Base-by-base conservation (phyloP, 2,888 invertebrate species). In the Limenitis camilla region DNA sequence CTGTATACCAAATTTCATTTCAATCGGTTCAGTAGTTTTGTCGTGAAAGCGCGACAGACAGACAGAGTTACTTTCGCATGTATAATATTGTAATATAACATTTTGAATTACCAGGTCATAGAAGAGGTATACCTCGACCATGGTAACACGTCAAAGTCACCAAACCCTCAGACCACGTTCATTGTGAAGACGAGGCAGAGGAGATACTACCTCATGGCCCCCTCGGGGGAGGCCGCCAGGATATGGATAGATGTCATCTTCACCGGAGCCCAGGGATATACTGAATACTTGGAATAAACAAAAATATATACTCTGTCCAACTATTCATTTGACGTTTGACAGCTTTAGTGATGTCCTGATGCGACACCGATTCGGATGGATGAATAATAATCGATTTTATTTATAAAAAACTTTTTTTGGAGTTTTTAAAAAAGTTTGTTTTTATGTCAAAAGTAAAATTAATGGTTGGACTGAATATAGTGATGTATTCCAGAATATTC, bases 51-150 rank as follows among this genome's bases (percentile, higher is more conserved):
- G 6, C n/a, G n/a, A 33, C 33, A 10, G 2, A 30, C 8, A n/a
- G n/a, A n/a, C n/a, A n/a, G n/a, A n/a, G n/a, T n/a, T n/a, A n/a
- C n/a, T n/a, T n/a, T n/a, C n/a, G n/a, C n/a, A n/a, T n/a, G n/a
- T n/a, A n/a, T n/a, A n/a, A n/a, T n/a, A n/a, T n/a, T n/a, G n/a
- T n/a, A 33, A 6, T 40, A 43, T 40, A 39, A 27, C 27, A n/a
- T 40, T 7, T 11, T 38, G 32, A 11, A 32, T 41, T n/a, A 40
- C 1, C 89, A 97, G 94, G 95, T 96, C 32, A 98, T 98, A 65
- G 96, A 96, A 83, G 98, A 98, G 86, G 98, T 98, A 9, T 98
- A 98, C 78, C 91, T 98, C 60, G 98, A 98, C 82, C 98, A 98
- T 81, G 91, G 96, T 71, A 95, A 96, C 78, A 93, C 93, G 1